Percentiles rank a stretch among this genome's conserved stretches.
phyloP scores from a whole-genome alignment of 2,113 vertebrate genomes.

The Oriolus oriolus region DNA sequence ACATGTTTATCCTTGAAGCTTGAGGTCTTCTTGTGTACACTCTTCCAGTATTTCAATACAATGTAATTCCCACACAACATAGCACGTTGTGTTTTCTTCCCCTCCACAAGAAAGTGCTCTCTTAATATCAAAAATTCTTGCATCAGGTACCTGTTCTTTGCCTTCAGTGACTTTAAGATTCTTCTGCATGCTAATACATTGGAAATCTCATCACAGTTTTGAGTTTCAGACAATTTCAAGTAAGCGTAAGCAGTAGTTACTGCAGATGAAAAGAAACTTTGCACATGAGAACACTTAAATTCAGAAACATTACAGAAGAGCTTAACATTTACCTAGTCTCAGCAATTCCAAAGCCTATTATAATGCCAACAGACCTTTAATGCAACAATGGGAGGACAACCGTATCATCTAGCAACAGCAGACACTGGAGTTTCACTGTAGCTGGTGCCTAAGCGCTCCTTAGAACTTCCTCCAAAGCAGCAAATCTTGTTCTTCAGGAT shows the following conservation, averaged over 20 bases:
- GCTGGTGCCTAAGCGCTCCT: not conserved
- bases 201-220: not conserved
- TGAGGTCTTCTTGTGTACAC: not conserved
- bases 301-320: not conserved
- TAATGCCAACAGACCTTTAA: not conserved
- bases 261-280: not conserved
- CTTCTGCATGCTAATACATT: not conserved
- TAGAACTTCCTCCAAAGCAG: not conserved
- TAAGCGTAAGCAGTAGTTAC: not conserved
- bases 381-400: not conserved
- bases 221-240: not conserved
- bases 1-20: too few relatives aligned
- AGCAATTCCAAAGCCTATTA: not conserved
- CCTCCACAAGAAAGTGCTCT: not conserved
- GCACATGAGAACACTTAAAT: not conserved
- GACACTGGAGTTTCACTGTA: not conserved
- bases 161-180: not conserved
- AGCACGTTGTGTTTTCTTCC: not conserved
- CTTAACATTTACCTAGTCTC: not conserved
- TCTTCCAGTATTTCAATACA: not conserved
- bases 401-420: not conserved
- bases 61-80: not conserved
- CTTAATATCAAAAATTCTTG: not conserved
- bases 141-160: not conserved
- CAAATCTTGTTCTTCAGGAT: not conserved